A percentile compares a stretch with the other conserved stretches of the same genome.
phyloP scores from a whole-genome alignment of 2,888 invertebrate genomes.

The Chymomyza amoena region DNA sequence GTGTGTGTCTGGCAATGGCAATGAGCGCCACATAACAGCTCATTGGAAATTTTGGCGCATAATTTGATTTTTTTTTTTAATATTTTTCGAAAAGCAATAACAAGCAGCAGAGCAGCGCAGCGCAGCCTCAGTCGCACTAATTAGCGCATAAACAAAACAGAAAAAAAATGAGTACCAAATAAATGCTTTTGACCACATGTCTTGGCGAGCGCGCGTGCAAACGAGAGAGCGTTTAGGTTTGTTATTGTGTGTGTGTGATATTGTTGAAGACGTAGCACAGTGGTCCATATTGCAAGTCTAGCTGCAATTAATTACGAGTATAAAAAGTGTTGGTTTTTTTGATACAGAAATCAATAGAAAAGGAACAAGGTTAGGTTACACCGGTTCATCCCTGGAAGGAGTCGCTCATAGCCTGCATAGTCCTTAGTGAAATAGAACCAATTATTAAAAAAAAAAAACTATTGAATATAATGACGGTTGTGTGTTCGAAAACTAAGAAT shows the following conservation, averaged over 20 bases:
- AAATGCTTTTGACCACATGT: conserved; percentile 61
- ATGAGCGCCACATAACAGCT: conserved; percentile 14
- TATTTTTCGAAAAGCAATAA: background rate
- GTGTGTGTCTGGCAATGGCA: background rate
- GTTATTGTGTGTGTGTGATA: conserved; percentile 13
- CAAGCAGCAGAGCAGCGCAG: background rate
- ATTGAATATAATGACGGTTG: too few species aligned
- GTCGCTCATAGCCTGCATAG: too few species aligned
- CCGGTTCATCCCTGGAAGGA: too few species aligned
- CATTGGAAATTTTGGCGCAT: conserved; percentile 58
- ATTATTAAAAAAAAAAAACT: too few species aligned
- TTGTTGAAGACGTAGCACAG: conserved; percentile 13
- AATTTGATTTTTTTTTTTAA: conserved; percentile 36
- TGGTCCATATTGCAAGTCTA: too few species aligned
- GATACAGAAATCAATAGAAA: too few species aligned
- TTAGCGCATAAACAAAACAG: conserved; percentile 39
- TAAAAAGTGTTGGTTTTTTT: too few species aligned
- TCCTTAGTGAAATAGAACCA: too few species aligned
- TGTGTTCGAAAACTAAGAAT: too few species aligned
- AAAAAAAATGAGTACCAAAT: conserved; percentile 14
- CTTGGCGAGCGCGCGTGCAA: conserved; percentile 52
- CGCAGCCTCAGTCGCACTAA: conserved; percentile 47
- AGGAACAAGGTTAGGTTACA: too few species aligned
- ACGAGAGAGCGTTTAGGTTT: conserved; percentile 26
- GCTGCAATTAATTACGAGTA: too few species aligned